Evolutionary conservation across 2,797 vertebrate species (phyloP).

Genomic region (Girardinus metallicus): DNA sequence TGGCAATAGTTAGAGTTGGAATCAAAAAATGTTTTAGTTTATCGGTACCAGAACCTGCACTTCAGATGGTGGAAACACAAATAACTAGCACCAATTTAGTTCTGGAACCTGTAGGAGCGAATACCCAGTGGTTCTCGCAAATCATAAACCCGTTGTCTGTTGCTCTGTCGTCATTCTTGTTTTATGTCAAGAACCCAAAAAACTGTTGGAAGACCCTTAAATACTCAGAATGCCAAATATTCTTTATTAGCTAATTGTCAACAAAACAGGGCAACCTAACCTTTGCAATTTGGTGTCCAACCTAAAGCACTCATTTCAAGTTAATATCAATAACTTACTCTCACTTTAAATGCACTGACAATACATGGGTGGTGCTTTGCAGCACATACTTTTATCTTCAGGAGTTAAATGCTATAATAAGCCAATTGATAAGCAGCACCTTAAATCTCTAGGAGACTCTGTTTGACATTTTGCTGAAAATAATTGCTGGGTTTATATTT

Average conservation of each 20-base stretch:
- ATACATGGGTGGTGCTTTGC: not conserved
- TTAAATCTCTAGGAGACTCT: not conserved
- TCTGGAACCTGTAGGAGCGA: not conserved
- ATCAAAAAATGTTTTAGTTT: not conserved
- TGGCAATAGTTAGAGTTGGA: not conserved
- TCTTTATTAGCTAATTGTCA: not conserved
- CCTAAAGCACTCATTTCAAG: not conserved
- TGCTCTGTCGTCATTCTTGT: not conserved
- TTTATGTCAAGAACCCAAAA: not conserved
- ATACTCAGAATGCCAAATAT: not conserved
- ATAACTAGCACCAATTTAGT: not conserved
- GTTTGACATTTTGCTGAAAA: not conserved
- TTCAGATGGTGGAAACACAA: not conserved
- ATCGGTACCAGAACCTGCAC: not conserved
- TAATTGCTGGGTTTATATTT: not conserved
- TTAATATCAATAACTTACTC: not conserved
- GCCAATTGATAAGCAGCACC: not conserved
- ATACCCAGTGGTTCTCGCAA: not conserved
- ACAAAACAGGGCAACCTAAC: not conserved
- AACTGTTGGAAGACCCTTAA: not conserved
- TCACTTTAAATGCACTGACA: not conserved
- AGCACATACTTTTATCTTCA: not conserved
- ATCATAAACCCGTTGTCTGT: not conserved
- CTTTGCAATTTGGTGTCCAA: not conserved
- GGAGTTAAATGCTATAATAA: not conserved